Conservation (phyloP, 2,888 invertebrate genomes). For the Chirona hameri region DNA sequence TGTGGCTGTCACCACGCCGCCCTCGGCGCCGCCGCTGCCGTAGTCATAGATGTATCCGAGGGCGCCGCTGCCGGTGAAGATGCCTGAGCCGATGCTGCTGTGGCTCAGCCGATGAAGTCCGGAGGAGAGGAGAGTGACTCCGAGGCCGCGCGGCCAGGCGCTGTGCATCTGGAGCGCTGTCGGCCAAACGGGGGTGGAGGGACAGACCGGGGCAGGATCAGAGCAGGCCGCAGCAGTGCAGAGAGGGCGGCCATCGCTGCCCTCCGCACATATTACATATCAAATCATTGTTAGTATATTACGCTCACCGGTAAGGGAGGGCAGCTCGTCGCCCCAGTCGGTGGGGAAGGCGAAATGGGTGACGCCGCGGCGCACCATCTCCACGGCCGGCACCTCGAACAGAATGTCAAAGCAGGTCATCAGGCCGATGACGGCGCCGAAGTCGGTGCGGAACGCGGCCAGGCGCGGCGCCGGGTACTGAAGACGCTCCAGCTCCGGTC, state of each 20-base stretch:
- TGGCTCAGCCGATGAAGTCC: neutral
- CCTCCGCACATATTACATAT: no score
- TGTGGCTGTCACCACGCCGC: neutral
- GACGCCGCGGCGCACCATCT: conserved; percentile 53
- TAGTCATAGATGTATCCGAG: neutral
- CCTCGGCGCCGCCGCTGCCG: neutral
- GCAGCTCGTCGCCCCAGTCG: conserved; percentile 78
- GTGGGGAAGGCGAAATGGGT: conserved; percentile 66
- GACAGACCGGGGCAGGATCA: neutral
- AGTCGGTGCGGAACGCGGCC: conserved; percentile 66
- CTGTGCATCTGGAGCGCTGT: conserved; percentile 23
- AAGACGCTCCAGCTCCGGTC: conserved; percentile 50
- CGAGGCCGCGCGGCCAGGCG: conserved; percentile 10
- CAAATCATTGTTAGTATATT: no score
- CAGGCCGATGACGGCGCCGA: conserved; percentile 71
- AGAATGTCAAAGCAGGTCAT: conserved; percentile 80
- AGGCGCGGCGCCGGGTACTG: conserved; percentile 52
- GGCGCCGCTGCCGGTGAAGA: neutral
- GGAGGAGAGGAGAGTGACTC: conserved; percentile 7
- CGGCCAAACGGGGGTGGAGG: no score
- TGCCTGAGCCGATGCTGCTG: neutral
- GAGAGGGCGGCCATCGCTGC: no score
- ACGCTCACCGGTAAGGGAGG: conserved; percentile 62
- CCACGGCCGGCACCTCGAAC: conserved; percentile 64
- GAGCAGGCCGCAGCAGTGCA: no score